Base-by-base conservation (phyloP, 2,888 invertebrate genomes). In the Pilophorus perplexus region DNA sequence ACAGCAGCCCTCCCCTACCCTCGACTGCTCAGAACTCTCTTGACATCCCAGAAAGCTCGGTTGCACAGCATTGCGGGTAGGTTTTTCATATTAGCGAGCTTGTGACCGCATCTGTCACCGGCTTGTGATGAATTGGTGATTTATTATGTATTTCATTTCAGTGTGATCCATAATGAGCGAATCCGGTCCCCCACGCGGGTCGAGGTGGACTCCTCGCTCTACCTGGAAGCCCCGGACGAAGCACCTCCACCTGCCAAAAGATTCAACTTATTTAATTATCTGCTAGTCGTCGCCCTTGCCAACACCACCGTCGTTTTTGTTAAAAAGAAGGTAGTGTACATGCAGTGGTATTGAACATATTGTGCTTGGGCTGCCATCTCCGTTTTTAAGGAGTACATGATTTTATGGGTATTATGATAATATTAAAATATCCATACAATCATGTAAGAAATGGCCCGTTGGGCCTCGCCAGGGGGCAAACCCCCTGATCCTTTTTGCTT, bases 161-260 rank as follows among this genome's bases (percentile, higher is more conserved):
- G 62, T 12, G 62, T 48, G 2, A 3, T 48, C 12, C 16, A 23
- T 16, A 40, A 65, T 55, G 65, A 65, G 20, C 65, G 65, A 6
- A 65, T 65, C 33, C 54, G 65, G 22, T 65, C 65, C 10, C 65
- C 69, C 2, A 69, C 69, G 18, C 54, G 69, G n/a, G 76, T 72
- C 46, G 76, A 76, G 60, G 77, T 79, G 1, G 80, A 80, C 70
- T 75, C 78, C 3, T 78, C 77, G 62, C 75, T 81, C 20, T 81
- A 80, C 74, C 73, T 69, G 3, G 69, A 69, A 42, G 54, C 69
- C 8, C 46, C 70, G 16, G 52, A 54, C 44, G 69, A 68, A 40
- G 46, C 66, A 12, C 66, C 68, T 5, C 70, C 66, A 25, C 64
- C 50, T 8, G 52, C 46, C 2, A 44, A 46, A 14, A 42, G 37